These are phyloP conservation scores for Microctonus brassicae DNA, from an alignment of 2,888 invertebrate genomes.

Conservation along the genomic window DNA sequence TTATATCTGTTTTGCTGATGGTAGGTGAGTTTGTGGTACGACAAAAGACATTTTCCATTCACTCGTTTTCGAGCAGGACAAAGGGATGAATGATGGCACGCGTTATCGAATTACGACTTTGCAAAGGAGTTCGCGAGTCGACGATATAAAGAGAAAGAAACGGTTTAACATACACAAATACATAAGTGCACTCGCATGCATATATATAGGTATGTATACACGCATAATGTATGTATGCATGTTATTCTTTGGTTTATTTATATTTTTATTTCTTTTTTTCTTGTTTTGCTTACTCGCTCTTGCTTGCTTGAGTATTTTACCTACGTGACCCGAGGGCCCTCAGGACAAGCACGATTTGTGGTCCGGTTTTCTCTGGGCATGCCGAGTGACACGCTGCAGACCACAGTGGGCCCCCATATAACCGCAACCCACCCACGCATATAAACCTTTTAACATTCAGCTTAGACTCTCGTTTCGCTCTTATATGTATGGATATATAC, in stretches of 20 bases:
- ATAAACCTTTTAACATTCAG: slow-evolving; percentile 44
- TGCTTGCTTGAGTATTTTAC: slow-evolving; percentile 39
- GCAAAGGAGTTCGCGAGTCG: slow-evolving; percentile 3
- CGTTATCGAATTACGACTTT: slow-evolving; percentile 30
- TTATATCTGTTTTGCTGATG: neutral
- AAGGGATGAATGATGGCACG: slow-evolving; percentile 29
- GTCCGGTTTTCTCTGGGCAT: slow-evolving; percentile 45
- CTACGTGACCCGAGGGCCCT: slow-evolving; percentile 46
- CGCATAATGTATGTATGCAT: slow-evolving; percentile 1
- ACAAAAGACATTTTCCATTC: slow-evolving; percentile 14
- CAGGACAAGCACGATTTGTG: slow-evolving; percentile 49
- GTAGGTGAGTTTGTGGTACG: slow-evolving; percentile 10
- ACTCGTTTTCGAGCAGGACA: slow-evolving; percentile 9
- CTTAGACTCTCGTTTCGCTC: neutral
- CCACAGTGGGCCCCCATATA: slow-evolving; percentile 45
- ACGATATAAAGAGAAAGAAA: neutral
- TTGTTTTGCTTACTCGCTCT: slow-evolving; percentile 31
- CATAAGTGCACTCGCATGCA: neutral
- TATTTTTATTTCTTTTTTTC: slow-evolving; percentile 28
- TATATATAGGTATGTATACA: neutral
- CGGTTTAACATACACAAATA: neutral
- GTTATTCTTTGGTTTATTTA: slow-evolving; percentile 15
- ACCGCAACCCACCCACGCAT: slow-evolving; percentile 50
- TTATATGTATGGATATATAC: neutral
- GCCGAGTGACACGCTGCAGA: slow-evolving; percentile 57